Base-by-base conservation (phyloP, 2,113 vertebrate species). In the Candoia aspera region DNA sequence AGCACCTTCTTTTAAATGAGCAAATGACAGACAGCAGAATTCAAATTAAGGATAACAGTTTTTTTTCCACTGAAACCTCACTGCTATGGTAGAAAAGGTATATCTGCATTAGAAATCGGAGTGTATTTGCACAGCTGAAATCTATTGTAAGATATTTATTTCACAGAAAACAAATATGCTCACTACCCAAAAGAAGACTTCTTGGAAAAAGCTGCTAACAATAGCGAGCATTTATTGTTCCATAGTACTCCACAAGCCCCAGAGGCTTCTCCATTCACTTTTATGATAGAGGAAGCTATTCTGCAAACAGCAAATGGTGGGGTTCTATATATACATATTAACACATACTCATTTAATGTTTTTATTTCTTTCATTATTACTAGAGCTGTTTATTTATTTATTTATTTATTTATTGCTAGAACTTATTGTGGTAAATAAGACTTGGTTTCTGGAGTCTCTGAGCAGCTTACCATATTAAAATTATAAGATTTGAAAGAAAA, bases 1-100 rank as follows among this genome's bases (percentile, higher is more conserved):
- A 97, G 87, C n/a, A 92, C 0, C 94, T 95, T 95, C 88, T 84
- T 90, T 97, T 94, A 94, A 90, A 93, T 93, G 92, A 86, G 90
- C 60, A 96, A 95, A 93, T 94, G 95, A 92, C 84, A 95, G 92
- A 95, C 93, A 86, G 55, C 68, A 93, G 94, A 94, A 94, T 13
- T 91, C 90, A 95, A 94, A 92, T 93, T 94, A 94, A 96, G 94
- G 54, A 93, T 91, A 94, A 93, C 93, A 85, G 59, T 53, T 1
- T 96, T 94, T 57, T 2, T 95, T 92, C 58, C 86, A 85, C 90
- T 94, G 88, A 94, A 93, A 92, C 84, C 94, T 95, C 93, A 91
- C 60, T 86, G 62, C 73, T 92, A 42, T 85, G 90, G 87, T 58
- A 90, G 87, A 85, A 91, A 89, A 94, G 90, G 42, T 89, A 90